These are phyloP conservation scores for Zaprionus obscuricornis DNA, from an alignment of 2,888 invertebrate species.

Conservation along the genomic window DNA sequence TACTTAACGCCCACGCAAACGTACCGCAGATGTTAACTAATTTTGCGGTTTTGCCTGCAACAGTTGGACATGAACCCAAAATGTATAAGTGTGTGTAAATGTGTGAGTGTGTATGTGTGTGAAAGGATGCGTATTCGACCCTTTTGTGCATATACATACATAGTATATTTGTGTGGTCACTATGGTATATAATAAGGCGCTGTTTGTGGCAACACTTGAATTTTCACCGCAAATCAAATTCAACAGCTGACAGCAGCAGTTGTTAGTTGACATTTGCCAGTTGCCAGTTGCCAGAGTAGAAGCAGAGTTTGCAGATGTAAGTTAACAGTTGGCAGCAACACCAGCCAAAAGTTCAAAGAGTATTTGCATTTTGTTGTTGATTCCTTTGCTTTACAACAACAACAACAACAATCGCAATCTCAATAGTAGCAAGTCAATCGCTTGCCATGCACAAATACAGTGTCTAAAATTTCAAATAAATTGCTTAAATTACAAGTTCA, in stretches of 20 bases:
- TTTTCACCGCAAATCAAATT: constrained; percentile 64
- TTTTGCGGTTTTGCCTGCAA: constrained; percentile 71
- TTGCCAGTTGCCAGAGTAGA: constrained; percentile 9
- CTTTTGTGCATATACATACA: neutral
- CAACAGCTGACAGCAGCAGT: constrained; percentile 36
- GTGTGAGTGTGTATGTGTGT: neutral
- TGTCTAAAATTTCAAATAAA: constrained; percentile 19
- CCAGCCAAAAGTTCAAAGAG: constrained; percentile 38
- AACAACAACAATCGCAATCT: constrained; percentile 33
- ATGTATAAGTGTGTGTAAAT: neutral
- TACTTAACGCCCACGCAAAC: constrained; percentile 60
- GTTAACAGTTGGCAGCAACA: constrained; percentile 19
- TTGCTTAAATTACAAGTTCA: too few relatives aligned
- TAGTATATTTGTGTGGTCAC: constrained; percentile 26
- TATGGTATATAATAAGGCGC: constrained; percentile 56
- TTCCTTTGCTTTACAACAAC: constrained; percentile 23
- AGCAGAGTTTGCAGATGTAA: constrained; percentile 47
- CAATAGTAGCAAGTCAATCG: constrained; percentile 61
- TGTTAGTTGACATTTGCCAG: constrained; percentile 40
- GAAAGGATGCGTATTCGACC: too few relatives aligned
- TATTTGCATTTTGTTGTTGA: constrained; percentile 40
- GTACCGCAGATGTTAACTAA: constrained; percentile 73
- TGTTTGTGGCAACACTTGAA: constrained; percentile 58
- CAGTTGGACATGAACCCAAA: constrained; percentile 44
- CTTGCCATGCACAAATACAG: constrained; percentile 36